Base-by-base conservation (phyloP, 1,140 invertebrate genomes). In the Drosophila bipectinata region DNA sequence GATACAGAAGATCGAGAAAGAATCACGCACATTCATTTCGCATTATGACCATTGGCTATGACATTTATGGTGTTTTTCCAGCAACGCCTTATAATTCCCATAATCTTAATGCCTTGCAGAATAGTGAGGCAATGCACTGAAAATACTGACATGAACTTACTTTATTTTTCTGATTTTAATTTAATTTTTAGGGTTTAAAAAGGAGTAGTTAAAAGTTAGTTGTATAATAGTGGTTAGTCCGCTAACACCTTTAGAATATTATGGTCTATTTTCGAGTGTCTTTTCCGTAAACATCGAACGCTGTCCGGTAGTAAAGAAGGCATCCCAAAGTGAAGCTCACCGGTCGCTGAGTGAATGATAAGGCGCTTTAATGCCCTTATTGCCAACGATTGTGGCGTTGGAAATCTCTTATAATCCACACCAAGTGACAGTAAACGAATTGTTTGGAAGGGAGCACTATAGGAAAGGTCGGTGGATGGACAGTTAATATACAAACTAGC, bases 351-450 rank as follows among this genome's bases (percentile, higher is more conserved):
- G 76, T 88, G 83, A 88, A 83, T 88, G 79, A 88, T 88, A 88
- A 89, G 83, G 79, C 76, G 72, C 76, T 66, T 84, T 89, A 88
- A 88, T 77, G 72, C 84, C 76, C 79, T 82, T 82, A 87, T 89
- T 83, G 84, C 84, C 52, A 89, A 72, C 84, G 83, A 88, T 88
- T 88, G 72, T 83, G 62, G 61, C 64, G 60, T 66, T 60, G 76
- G 68, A 88, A 88, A 88, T 88, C 83, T 76, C 72, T 89, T 88
- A 88, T 88, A 88, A 88, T 88, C 83, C 83, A 89, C 83, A 88
- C 72, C 67, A 89, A 88, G 79, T 79, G 84, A 88, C 84, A 89
- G 87, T 89, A 77, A 89, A 83, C 83, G 82, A 87, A 82, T 81
- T 75, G 67, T 57, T 69, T 64, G 47, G 49, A 72, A 34, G 32